Base-by-base conservation (phyloP, 2,113 vertebrate genomes). In the Scopus umbretta region DNA sequence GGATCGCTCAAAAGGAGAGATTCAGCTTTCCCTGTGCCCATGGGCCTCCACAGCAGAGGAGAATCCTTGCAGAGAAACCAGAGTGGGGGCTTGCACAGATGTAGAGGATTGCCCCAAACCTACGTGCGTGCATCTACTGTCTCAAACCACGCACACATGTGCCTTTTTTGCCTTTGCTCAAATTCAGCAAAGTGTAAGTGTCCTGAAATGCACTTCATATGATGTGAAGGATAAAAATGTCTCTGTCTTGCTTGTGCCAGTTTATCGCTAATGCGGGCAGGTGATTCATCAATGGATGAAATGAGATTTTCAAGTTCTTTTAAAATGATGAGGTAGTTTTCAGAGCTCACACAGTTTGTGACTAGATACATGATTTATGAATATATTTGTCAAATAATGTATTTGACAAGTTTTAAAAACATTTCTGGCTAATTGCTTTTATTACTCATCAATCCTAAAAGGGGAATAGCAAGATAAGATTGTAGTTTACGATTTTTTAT, bases 381-480 rank as follows among this genome's bases (percentile, higher is more conserved):
- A 91, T 89, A 16, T 88, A 87, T 96, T 90, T 97, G 86, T 91
- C 92, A 96, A 94, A 94, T 82, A 94, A 85, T 87, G 53, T 61
- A 89, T 80, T 56, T 95, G 91, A 92, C 91, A 92, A 82, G 74
- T 95, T 95, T 96, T 66, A 73, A 95, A 94, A 97, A 92, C 88
- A 94, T 94, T 91, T 87, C 86, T 93, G 55, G 68, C 52, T 97
- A 96, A 97, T 94, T 95, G 74, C 85, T 97, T 95, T 92, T 91
- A 85, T 92, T 92, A 72, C 32, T 95, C 80, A 95, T 94, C 78
- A 95, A 43, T 95, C 81, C 81, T 89, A 63, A 73, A 79, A 73
- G 56, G 14, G 29, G 53, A 91, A 62, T 61, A 92, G 83, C 36
- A 89, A 89, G 81, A 36, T 63, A 88, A 88, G 61, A 80, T 30